Base-by-base conservation (phyloP, 2,888 invertebrate species). In the Papilio gigon region DNA sequence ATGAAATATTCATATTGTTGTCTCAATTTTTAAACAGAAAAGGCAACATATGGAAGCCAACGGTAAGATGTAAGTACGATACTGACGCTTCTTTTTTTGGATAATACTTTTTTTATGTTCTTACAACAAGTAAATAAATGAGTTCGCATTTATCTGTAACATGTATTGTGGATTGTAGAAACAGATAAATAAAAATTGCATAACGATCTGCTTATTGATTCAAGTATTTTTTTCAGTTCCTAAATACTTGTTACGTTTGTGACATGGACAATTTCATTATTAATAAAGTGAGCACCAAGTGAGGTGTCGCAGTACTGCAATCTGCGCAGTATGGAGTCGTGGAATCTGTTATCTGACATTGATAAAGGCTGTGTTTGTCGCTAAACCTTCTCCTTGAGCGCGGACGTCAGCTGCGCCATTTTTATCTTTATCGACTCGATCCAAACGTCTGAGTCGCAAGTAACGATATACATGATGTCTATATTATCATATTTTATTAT, bases 291-390 rank as follows among this genome's bases (percentile, higher is more conserved):
- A 22, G 11, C 22, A 11, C 4, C 11, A 22, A 22, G 22, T 22
- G 12, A 11, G 11, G 22, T 47, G 12, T n/a, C n/a, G n/a, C n/a
- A n/a, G n/a, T n/a, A 30, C 12, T 44, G 27, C 20, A 4, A 53
- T 11, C 37, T 27, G 37, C 35, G 60, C 12, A 50, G 60, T n/a
- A 50, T 17, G 9, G 50, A 60, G 33, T 20, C 22, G 67, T 62
- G 63, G 67, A 70, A 66, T 60, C 64, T 60, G 66, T 74, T 79
- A 79, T 78, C 76, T 78, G 75, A 72, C 78, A 78, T 76, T 79
- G 78, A 80, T 78, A 75, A 72, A 75, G 74, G 68, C 73, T 72
- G 75, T 72, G 71, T 72, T 70, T 67, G 70, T 66, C 70, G 72
- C 72, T 69, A 72, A 76, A 75, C 66, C 69, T 71, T 73, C 71